phyloP scores from a whole-genome alignment of 2,113 vertebrate genomes.

The Dasyurus viverrinus region DNA sequence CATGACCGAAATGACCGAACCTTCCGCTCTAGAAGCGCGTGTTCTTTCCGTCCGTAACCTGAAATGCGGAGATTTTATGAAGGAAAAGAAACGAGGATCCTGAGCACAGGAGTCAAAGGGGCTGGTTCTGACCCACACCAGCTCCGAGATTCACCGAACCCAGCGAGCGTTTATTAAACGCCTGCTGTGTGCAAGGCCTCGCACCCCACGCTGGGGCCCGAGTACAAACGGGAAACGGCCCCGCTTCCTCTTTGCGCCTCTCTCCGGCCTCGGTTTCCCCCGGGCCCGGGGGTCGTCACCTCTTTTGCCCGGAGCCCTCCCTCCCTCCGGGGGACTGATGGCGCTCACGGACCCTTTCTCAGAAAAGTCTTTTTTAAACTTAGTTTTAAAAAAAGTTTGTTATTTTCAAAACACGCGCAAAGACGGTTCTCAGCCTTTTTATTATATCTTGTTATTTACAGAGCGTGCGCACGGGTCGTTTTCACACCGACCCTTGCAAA shows the following conservation, averaged over 20 bases:
- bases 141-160: neutral
- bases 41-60: fast-evolving
- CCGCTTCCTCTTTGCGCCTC: neutral
- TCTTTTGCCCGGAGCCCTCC: neutral
- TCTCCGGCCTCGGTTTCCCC: neutral
- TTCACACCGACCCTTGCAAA: too few species aligned
- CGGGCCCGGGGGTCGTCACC: too few species aligned
- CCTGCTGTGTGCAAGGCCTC: neutral
- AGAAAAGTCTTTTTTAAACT: too few species aligned
- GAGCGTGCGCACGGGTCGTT: too few species aligned
- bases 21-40: too few species aligned
- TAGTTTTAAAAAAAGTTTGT: too few species aligned
- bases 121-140: neutral
- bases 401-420: too few species aligned
- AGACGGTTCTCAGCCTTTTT: too few species aligned
- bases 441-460: too few species aligned
- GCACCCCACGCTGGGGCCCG: too few species aligned
- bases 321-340: neutral
- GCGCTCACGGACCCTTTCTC: neutral
- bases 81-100: neutral
- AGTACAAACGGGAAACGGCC: neutral
- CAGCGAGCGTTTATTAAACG: neutral
- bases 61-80: neutral
- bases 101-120: neutral
- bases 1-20: too few species aligned